Conservation (phyloP, 1,140 invertebrate species). For the Cataglyphis hispanica region DNA sequence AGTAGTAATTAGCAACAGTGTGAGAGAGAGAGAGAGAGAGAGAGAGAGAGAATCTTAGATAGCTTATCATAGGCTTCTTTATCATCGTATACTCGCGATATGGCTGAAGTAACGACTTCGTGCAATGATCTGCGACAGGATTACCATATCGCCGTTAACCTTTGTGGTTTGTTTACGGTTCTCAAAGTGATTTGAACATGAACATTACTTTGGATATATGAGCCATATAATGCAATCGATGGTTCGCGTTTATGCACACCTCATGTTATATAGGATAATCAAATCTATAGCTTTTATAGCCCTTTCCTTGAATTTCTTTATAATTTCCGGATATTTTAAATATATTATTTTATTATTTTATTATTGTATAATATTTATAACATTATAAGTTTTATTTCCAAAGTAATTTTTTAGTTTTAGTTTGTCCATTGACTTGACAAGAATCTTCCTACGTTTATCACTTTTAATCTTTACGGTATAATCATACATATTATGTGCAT, state of each 20-base stretch:
- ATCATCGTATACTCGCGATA: neutral
- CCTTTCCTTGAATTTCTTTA: neutral
- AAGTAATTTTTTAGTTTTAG: too few relatives aligned
- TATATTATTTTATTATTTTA: neutral
- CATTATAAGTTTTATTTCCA: neutral
- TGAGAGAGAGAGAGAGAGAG: too few relatives aligned
- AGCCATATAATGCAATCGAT: neutral
- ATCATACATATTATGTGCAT: too few relatives aligned
- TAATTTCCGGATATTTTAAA: neutral
- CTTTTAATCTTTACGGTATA: too few relatives aligned
- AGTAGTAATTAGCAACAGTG: neutral
- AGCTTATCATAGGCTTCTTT: neutral
- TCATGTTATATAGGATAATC: neutral
- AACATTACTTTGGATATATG: constrained; percentile 8
- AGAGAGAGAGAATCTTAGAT: neutral
- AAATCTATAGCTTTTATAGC: neutral
- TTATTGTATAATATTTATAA: neutral
- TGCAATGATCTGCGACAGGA: neutral
- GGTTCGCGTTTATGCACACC: neutral
- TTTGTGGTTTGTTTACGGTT: constrained; percentile 12
- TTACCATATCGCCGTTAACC: constrained; percentile 6
- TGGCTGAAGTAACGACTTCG: constrained; percentile 7
- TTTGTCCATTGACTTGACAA: too few relatives aligned
- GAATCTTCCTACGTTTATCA: too few relatives aligned
- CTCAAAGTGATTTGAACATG: constrained; percentile 16